Conservation (phyloP, 2,888 invertebrate genomes). For the Cylindroiulus punctatus region DNA sequence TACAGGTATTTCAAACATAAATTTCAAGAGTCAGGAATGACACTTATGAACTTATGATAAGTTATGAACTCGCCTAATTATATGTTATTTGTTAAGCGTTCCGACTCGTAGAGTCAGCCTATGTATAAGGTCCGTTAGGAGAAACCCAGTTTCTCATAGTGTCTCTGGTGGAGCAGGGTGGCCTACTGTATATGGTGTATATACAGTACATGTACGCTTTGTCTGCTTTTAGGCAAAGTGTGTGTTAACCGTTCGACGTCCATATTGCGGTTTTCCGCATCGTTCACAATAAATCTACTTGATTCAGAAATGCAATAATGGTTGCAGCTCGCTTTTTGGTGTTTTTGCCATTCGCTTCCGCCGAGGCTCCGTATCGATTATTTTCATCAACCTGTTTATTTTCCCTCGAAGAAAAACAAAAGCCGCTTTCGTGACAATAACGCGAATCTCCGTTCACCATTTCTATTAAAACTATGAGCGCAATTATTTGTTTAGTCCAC, state of each 20-base stretch:
- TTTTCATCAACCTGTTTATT: constrained; percentile 6
- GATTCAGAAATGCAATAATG: neutral
- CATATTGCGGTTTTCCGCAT: neutral
- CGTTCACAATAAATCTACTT: neutral
- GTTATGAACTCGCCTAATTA: too few relatives aligned
- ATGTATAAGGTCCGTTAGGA: too few relatives aligned
- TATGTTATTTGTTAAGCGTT: too few relatives aligned
- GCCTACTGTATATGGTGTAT: too few relatives aligned
- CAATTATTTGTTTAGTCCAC: constrained; percentile 35
- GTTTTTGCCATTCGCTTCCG: neutral
- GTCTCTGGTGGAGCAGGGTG: too few relatives aligned
- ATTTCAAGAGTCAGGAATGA: too few relatives aligned
- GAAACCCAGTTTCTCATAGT: too few relatives aligned
- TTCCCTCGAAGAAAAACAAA: neutral
- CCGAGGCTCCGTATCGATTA: constrained; percentile 14
- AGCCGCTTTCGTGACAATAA: constrained; percentile 6
- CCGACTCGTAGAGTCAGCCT: too few relatives aligned
- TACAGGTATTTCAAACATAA: too few relatives aligned
- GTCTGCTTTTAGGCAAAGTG: neutral
- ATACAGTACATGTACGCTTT: too few relatives aligned
- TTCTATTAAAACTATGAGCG: constrained; percentile 43
- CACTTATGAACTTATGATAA: too few relatives aligned
- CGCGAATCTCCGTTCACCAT: constrained; percentile 14
- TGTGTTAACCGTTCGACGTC: neutral
- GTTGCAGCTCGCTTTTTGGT: neutral